Base-by-base conservation (phyloP, 2,797 vertebrate species). In the Pseudocheirus occidentalis region DNA sequence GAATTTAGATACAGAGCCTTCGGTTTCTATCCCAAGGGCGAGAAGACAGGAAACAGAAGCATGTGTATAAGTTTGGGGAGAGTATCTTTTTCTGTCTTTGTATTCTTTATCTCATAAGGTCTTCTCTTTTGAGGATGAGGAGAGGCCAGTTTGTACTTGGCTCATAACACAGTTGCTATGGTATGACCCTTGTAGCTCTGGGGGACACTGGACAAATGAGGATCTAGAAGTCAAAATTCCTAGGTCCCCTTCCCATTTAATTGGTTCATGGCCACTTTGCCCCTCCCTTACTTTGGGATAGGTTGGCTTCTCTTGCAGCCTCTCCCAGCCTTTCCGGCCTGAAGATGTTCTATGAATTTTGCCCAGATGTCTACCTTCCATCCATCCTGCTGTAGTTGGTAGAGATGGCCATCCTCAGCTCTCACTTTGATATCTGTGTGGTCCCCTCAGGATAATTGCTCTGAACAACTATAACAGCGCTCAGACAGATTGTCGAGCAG, bases 391-490 rank as follows among this genome's bases (percentile, higher is more conserved):
- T 66, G 55, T 46, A 92, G 92, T 92, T 52, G 34, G 14, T 46
- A 52, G 93, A 91, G 73, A 87, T 34, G 40, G 57, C 13, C n/a
- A 28, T 40, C 31, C 53, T 12, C 87, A 92, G 53, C 92, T 66
- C 92, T 89, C 94, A 53, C 53, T 93, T 94, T 93, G 94, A 73
- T 53, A 55, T 97, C 93, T 97, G 94, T 96, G 98, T 97, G 96
- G 96, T 95, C 95, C 87, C 94, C 57, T 98, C 95, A 94, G 94
- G 58, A 97, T 97, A 97, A 97, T 92, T 95, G 96, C 58, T 97
- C 95, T 94, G 96, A 96, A 97, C 97, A 97, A 97, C 55, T 96
- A 91, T 92, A 96, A 95, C 94, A 94, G 93, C 81, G 81, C 93
- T 94, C 97, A 98, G 96, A 97, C 96, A 96, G 97, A 98, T 97